These are phyloP conservation scores for Anoplophora glabripennis DNA, from an alignment of 1,140 invertebrate genomes.

Conservation along the genomic window DNA sequence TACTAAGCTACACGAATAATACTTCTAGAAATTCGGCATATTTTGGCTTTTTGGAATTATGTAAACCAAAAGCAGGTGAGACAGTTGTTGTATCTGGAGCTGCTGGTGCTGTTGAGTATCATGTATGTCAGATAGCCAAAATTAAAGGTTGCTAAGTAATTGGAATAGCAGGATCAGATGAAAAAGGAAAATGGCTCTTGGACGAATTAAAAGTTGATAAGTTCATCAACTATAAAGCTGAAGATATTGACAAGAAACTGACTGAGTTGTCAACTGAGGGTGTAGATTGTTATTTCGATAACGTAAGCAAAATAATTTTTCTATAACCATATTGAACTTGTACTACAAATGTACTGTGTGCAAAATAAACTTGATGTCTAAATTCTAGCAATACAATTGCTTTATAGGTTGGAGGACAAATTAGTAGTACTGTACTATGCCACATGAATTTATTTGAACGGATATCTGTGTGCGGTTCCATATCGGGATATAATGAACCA, in stretches of 20 bases:
- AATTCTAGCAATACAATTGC: conserved; percentile 30
- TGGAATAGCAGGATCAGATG: conserved; percentile 67
- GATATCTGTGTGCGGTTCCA: conserved; percentile 63
- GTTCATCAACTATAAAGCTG: conserved; percentile 70
- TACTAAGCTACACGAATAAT: too few species aligned
- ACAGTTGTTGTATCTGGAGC: conserved; percentile 65
- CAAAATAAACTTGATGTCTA: neutral
- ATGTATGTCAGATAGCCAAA: conserved; percentile 74
- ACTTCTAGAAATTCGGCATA: conserved; percentile 58
- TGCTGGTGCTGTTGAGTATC: conserved; percentile 68
- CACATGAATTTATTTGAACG: conserved; percentile 63
- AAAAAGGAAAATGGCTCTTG: conserved; percentile 65
- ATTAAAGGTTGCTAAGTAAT: conserved; percentile 64
- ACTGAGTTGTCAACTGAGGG: conserved; percentile 64
- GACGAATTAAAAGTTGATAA: conserved; percentile 64
- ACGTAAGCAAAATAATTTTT: conserved; percentile 50
- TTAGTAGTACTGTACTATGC: conserved; percentile 58
- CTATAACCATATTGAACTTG: neutral
- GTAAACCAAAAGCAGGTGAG: conserved; percentile 65
- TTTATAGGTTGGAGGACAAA: conserved; percentile 61
- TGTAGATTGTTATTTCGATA: conserved; percentile 73
- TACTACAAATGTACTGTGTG: neutral
- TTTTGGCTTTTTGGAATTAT: conserved; percentile 69
- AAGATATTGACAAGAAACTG: conserved; percentile 54
- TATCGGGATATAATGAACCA: conserved; percentile 49